Percentiles rank a stretch among this genome's conserved stretches.
These are phyloP conservation scores for Lithophane socia DNA, from an alignment of 2,888 invertebrate genomes.

Conservation along the genomic window DNA sequence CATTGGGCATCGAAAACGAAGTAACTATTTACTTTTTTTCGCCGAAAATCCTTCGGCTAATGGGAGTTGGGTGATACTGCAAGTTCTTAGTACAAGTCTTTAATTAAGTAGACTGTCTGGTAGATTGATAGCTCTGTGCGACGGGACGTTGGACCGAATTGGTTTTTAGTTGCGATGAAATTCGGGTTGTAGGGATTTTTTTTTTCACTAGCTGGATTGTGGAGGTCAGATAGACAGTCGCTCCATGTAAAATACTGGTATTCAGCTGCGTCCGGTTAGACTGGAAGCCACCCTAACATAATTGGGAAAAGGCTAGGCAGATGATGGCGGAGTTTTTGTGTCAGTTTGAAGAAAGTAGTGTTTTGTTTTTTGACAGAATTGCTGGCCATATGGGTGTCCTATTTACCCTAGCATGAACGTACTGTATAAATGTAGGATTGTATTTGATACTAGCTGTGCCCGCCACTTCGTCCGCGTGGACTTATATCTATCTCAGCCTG, in stretches of 20 bases:
- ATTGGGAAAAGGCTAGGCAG: too few relatives aligned
- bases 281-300: too few relatives aligned
- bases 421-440: too few relatives aligned
- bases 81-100: slow-evolving; percentile 52
- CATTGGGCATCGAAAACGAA: slow-evolving; percentile 50
- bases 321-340: not conserved
- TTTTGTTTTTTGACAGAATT: not conserved
- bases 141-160: slow-evolving; percentile 28
- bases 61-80: slow-evolving; percentile 51
- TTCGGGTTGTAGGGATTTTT: not conserved
- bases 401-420: not conserved
- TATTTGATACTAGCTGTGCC: too few relatives aligned
- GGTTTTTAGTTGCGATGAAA: slow-evolving; percentile 54
- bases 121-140: slow-evolving; percentile 70
- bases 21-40: slow-evolving; percentile 53
- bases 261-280: too few relatives aligned
- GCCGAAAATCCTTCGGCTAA: slow-evolving; percentile 47
- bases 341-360: not conserved
- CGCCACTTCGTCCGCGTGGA: too few relatives aligned
- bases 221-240: too few relatives aligned
- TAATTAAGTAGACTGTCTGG: slow-evolving; percentile 69
- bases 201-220: too few relatives aligned
- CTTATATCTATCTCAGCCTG: too few relatives aligned
- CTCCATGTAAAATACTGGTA: too few relatives aligned
- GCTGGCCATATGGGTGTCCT: not conserved